Evolutionary conservation across 1,140 invertebrate genomes (phyloP).

Genomic region (Oryctes rhinoceros): DNA sequence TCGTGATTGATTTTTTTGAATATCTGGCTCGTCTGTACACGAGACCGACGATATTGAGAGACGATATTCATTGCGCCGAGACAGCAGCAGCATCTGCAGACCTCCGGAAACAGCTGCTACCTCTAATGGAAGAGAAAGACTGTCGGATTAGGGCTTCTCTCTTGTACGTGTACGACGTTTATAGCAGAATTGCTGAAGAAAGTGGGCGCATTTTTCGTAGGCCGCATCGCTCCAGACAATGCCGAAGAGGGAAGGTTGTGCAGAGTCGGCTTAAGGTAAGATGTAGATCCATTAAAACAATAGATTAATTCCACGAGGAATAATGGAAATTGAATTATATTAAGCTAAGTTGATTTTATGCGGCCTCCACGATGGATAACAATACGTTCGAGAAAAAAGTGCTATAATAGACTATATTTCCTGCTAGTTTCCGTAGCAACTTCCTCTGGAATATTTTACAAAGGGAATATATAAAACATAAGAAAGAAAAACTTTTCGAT

Average conservation of each 20-base stretch:
- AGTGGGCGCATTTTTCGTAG: constrained; percentile 12
- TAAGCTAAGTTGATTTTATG: too few relatives aligned
- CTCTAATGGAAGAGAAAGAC: not conserved
- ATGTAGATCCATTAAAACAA: not conserved
- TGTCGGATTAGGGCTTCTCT: not conserved
- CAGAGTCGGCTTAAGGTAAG: not conserved
- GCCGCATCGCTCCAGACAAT: not conserved
- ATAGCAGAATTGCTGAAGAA: not conserved
- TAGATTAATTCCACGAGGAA: too few relatives aligned
- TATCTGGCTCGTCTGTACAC: not conserved
- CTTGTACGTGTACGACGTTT: not conserved
- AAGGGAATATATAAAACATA: too few relatives aligned
- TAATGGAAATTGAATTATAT: too few relatives aligned
- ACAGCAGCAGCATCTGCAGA: constrained; percentile 19
- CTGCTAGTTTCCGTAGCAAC: too few relatives aligned
- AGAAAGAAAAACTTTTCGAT: too few relatives aligned
- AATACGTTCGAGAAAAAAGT: too few relatives aligned
- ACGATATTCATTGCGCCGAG: constrained; percentile 25
- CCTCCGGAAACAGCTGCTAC: constrained; percentile 27
- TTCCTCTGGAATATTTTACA: too few relatives aligned
- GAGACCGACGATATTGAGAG: not conserved
- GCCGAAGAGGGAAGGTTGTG: not conserved
- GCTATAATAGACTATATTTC: too few relatives aligned
- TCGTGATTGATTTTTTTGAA: not conserved
- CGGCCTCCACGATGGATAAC: too few relatives aligned